Conservation (phyloP, 1,140 invertebrate genomes). For the Drosophila micromelanica region DNA sequence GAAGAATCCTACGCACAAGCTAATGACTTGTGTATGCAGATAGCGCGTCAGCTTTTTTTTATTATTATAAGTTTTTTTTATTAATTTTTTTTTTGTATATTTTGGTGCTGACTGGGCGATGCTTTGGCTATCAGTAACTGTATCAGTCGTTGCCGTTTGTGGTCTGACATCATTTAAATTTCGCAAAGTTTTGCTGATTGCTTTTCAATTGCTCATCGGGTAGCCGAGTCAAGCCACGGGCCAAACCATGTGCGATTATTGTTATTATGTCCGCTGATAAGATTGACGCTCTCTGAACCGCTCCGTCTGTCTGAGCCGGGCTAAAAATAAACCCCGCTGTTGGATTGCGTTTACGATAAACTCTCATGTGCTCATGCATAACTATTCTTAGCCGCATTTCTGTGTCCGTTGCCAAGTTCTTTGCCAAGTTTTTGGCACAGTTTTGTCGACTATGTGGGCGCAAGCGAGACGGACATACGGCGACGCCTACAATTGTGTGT, state of each 20-base stretch:
- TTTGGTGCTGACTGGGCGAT: background rate
- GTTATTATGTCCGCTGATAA: conserved; percentile 28
- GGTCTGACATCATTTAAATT: conserved; percentile 46
- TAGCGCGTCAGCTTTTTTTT: conserved; percentile 1
- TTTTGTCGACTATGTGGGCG: conserved; percentile 39
- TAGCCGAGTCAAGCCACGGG: conserved; percentile 10
- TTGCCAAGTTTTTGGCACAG: conserved; percentile 70
- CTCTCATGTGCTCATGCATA: background rate
- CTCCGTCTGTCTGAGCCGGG: background rate
- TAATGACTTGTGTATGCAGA: conserved; percentile 44
- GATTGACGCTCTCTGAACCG: conserved; percentile 15
- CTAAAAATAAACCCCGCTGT: conserved; percentile 15
- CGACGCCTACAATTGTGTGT: conserved; percentile 56
- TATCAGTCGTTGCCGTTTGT: conserved; percentile 26
- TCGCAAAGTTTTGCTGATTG: conserved; percentile 44
- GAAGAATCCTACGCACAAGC: conserved; percentile 40
- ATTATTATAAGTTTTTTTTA: background rate
- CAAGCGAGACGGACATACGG: conserved; percentile 34
- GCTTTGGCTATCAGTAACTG: background rate
- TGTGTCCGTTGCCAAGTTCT: conserved; percentile 57
- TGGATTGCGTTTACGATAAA: conserved; percentile 10
- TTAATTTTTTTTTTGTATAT: background rate
- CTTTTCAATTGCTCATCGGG: conserved; percentile 54
- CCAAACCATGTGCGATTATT: conserved; percentile 3
- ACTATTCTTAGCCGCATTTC: background rate